Evolutionary conservation across 1,140 invertebrate genomes (phyloP), one percentile per base, ranked within the genome.

Genomic region (Drosophila sp.): DNA sequence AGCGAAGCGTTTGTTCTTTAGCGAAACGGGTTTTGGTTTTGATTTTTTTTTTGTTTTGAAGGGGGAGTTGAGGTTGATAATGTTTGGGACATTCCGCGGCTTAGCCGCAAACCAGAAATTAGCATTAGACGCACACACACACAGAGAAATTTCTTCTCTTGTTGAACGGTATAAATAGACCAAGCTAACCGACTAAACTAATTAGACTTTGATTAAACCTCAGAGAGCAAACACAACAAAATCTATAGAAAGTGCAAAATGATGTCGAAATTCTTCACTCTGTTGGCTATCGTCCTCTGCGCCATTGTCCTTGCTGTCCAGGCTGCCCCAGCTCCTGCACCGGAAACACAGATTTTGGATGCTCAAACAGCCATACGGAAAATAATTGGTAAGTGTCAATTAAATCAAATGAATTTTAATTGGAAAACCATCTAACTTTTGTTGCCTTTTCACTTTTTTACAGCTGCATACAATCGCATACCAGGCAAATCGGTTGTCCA

Each of bases 291-390:
- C 30, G 65, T 79, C 25, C 50, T 87, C 17, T 58, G 62, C n/a
- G 64, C 76, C 50, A 11, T 79, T 44, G 8, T 50, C 44, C 44
- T 72, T 60, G 55, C 66, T 89, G 54, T 74, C 63, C 70, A 71
- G 58, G 72, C 54, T 54, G 74, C 29, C 27, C 84, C 79, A 27
- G 84, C 80, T 1, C 84, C 83, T 1, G 76, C 74, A 4, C 81
- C 81, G 10, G 69, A 11, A 40, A 27, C 66, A 23, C 76, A 82
- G 17, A 58, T 87, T 0, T 60, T 87, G 40, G 84, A 87, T 29
- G 84, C 84, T 7, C 70, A 83, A 32, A 89, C 84, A 0, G 84
- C 84, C 40, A 89, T 87, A 30, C 75, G 70, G 11, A 89, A 89
- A 61, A 87, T 87, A 56, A 87, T 87, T 69, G 84, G 84, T 87